A percentile compares a stretch with the other conserved stretches of the same genome.
phyloP scores from a whole-genome alignment of 2,797 vertebrate genomes.

The Aldrovandia affinis region DNA sequence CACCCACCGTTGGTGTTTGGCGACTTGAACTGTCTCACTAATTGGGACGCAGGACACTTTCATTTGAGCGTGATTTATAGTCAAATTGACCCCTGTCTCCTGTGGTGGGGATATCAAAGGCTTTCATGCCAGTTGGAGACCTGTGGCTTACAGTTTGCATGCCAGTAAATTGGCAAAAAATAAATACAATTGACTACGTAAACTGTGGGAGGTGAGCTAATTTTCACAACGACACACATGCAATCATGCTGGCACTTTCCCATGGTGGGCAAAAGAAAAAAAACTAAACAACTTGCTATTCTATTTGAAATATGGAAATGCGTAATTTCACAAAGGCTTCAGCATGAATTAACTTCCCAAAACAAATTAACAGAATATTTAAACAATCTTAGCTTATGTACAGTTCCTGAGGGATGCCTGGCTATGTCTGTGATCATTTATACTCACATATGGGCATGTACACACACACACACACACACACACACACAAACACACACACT shows the following conservation, averaged over 20 bases:
- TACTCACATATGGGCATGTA: neutral
- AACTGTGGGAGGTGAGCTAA: too few species aligned
- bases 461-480: neutral
- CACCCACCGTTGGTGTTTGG: constrained; percentile 1
- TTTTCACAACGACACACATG: too few species aligned
- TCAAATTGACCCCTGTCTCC: neutral
- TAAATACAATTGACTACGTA: too few species aligned
- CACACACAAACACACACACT: neutral
- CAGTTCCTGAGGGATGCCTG: too few species aligned
- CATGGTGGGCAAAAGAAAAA: too few species aligned
- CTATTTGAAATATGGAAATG: constrained; percentile 1
- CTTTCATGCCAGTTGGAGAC: neutral
- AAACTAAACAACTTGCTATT: too few species aligned
- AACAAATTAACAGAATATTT: too few species aligned
- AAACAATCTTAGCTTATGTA: too few species aligned
- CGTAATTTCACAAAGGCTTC: constrained; percentile 29
- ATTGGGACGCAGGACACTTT: constrained; percentile 42
- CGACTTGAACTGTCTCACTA: constrained; percentile 30
- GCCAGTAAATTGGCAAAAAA: too few species aligned
- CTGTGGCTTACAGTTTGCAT: neutral
- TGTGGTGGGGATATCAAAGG: neutral
- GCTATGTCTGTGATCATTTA: too few species aligned
- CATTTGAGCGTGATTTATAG: constrained; percentile 42
- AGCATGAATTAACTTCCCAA: constrained; percentile 25
- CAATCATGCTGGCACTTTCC: too few species aligned